Percentiles rank a stretch among this genome's conserved stretches.
These are phyloP conservation scores for Tadarida brasiliensis DNA, from an alignment of 2,797 vertebrate genomes.

Conservation along the genomic window DNA sequence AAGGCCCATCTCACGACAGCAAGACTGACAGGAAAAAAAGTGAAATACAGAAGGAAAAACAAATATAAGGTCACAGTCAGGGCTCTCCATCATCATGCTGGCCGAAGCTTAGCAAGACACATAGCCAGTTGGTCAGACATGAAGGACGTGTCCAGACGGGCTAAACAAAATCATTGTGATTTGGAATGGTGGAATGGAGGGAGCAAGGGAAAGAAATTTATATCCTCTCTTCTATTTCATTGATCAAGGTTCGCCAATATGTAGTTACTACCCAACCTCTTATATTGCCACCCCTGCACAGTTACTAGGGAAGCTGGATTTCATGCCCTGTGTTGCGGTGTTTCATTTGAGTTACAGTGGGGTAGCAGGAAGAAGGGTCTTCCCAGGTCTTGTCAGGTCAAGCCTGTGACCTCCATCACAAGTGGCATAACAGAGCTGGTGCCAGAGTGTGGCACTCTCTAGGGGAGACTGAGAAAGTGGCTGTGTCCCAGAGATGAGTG, in stretches of 20 bases:
- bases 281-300: background rate
- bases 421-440: fast-evolving
- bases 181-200: background rate
- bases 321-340: background rate
- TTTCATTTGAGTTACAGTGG: background rate
- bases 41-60: background rate
- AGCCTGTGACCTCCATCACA: background rate
- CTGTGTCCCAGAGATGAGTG: background rate
- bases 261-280: background rate
- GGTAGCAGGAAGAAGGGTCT: background rate
- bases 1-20: background rate
- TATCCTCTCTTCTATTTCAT: background rate
- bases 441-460: background rate
- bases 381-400: background rate
- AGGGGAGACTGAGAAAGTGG: background rate
- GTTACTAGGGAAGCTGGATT: background rate
- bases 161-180: background rate
- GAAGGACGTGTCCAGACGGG: background rate
- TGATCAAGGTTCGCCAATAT: background rate
- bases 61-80: background rate
- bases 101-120: background rate
- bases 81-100: background rate
- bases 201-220: background rate
- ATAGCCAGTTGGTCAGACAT: background rate
- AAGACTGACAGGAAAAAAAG: conserved; percentile 1